Conservation (phyloP, 2,113 vertebrate species). For the Oncorhynchus keta region DNA sequence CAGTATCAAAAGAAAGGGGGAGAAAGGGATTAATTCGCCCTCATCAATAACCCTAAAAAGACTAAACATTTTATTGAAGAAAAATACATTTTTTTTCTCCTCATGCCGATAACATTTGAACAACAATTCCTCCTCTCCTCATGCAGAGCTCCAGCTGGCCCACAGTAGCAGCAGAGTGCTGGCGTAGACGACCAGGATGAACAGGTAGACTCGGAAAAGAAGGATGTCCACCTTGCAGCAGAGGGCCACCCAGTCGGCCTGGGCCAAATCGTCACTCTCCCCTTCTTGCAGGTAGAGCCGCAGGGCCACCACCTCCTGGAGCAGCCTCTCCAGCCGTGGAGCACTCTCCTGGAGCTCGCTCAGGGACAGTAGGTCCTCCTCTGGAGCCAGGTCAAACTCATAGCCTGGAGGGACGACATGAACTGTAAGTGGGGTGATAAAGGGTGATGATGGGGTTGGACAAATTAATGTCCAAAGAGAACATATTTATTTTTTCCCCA, state of each 20-base stretch:
- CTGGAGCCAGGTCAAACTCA: constrained; percentile 64
- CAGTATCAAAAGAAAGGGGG: too few species aligned
- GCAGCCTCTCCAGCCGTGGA: constrained; percentile 70
- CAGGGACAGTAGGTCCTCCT: constrained; percentile 66
- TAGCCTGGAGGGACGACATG: constrained; percentile 54
- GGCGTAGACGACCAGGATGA: constrained; percentile 71
- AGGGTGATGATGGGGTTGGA: neutral
- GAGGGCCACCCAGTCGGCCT: constrained; percentile 75
- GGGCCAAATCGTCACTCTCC: constrained; percentile 58
- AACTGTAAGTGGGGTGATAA: neutral
- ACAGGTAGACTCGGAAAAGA: constrained; percentile 78
- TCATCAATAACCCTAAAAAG: too few species aligned
- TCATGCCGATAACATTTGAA: too few species aligned
- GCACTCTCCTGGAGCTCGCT: constrained; percentile 50
- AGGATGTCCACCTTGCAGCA: constrained; percentile 77
- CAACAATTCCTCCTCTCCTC: too few species aligned
- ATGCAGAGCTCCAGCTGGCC: constrained; percentile 75
- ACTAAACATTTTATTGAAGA: too few species aligned
- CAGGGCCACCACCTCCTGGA: constrained; percentile 74
- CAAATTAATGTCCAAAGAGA: neutral
- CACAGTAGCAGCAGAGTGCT: constrained; percentile 78
- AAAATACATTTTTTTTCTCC: too few species aligned
- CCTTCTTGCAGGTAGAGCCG: constrained; percentile 67
- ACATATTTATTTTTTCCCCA: too few species aligned
- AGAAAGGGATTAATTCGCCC: too few species aligned